These are phyloP conservation scores for Drosophila subsilvestris DNA, from an alignment of 2,888 invertebrate species.

Conservation along the genomic window DNA sequence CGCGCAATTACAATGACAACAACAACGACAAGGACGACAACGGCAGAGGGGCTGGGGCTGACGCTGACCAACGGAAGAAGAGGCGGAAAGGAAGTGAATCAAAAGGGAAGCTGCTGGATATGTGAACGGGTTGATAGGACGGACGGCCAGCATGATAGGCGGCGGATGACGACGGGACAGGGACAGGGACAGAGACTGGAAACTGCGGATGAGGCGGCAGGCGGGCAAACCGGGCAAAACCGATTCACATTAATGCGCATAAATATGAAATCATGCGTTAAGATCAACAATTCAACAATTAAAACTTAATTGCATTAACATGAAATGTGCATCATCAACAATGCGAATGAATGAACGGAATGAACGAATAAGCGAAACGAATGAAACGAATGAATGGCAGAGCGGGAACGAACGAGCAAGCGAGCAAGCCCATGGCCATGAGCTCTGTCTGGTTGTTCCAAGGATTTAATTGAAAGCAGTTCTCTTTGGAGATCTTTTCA, in stretches of 20 bases:
- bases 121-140: conserved; percentile 8
- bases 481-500: no score
- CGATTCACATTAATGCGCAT: conserved; percentile 77
- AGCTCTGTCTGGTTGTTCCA: no score
- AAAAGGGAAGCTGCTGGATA: conserved; percentile 34
- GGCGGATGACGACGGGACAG: no score
- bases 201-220: no score
- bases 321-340: conserved; percentile 79
- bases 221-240: conserved; percentile 19
- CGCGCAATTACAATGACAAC: conserved; percentile 75
- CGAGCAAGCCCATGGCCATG: conserved; percentile 11
- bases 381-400: neutral
- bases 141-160: neutral
- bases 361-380: no score
- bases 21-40: conserved; percentile 42
- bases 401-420: neutral
- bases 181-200: no score
- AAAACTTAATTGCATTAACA: conserved; percentile 80
- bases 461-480: no score
- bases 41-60: neutral
- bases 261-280: conserved; percentile 81
- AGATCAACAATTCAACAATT: conserved; percentile 81
- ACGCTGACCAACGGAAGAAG: neutral
- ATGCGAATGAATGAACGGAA: conserved; percentile 38
- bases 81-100: conserved; percentile 14